A percentile compares a stretch with the other conserved stretches of the same genome.
Conservation (phyloP, 2,888 invertebrate genomes). For the Steinernema scapterisci region DNA sequence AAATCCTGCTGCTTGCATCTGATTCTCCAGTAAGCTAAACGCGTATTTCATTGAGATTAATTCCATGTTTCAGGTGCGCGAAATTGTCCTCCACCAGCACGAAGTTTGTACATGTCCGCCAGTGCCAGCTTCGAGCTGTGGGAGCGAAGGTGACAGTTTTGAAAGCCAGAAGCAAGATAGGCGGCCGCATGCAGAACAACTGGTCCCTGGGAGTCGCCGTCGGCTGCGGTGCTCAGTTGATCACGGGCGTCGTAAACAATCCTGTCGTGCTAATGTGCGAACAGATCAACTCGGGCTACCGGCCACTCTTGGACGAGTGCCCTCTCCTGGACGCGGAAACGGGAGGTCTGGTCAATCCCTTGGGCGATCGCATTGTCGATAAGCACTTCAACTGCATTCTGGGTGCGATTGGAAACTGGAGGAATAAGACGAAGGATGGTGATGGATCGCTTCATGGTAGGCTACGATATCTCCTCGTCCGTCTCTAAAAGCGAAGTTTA, state of each 20-base stretch:
- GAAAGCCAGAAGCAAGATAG: constrained; percentile 69
- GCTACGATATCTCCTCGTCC: neutral
- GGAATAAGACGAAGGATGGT: constrained; percentile 36
- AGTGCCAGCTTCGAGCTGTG: constrained; percentile 69
- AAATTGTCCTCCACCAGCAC: neutral
- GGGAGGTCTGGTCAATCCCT: constrained; percentile 62
- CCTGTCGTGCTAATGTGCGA: constrained; percentile 70
- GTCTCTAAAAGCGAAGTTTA: constrained; percentile 33
- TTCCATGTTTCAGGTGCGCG: neutral
- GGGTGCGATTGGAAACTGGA: constrained; percentile 57
- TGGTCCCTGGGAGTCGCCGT: constrained; percentile 64
- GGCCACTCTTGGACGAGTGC: constrained; percentile 67
- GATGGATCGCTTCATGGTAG: constrained; percentile 51
- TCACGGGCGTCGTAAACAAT: constrained; percentile 71
- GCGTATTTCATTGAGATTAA: neutral
- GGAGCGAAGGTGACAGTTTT: constrained; percentile 70
- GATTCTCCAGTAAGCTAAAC: constrained; percentile 33
- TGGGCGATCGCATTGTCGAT: constrained; percentile 50
- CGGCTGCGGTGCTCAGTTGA: constrained; percentile 70
- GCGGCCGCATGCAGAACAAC: constrained; percentile 70
- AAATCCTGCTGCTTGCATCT: constrained; percentile 43
- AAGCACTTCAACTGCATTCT: constrained; percentile 58
- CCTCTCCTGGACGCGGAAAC: constrained; percentile 66
- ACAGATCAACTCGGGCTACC: constrained; percentile 60
- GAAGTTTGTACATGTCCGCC: constrained; percentile 49